Conservation (phyloP, 2,888 invertebrate species). For the Coenonympha glycerion region DNA sequence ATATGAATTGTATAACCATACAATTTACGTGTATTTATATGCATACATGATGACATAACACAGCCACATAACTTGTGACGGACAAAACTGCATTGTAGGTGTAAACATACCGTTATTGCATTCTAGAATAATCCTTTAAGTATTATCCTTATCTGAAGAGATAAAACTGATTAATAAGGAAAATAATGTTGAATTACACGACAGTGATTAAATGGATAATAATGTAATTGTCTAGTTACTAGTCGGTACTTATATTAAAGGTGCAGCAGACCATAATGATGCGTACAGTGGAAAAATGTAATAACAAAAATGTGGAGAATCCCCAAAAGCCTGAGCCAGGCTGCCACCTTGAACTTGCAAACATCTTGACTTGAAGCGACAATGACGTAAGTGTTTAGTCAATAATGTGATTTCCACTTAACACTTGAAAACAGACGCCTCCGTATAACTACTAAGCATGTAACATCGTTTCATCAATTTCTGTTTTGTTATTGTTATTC, state of each 20-base stretch:
- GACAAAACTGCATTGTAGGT: not conserved
- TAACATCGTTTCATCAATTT: slow-evolving; percentile 19
- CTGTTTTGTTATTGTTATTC: not conserved
- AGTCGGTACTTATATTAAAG: too few relatives aligned
- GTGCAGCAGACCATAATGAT: too few relatives aligned
- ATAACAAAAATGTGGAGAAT: slow-evolving; percentile 13
- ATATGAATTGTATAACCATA: slow-evolving; percentile 52
- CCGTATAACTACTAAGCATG: slow-evolving; percentile 34
- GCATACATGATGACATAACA: slow-evolving; percentile 28
- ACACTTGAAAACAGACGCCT: slow-evolving; percentile 42
- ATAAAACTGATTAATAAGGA: not conserved
- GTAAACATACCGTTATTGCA: not conserved
- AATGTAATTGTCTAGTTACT: too few relatives aligned
- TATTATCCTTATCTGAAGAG: not conserved
- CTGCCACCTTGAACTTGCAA: slow-evolving; percentile 64
- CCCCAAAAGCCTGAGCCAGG: slow-evolving; percentile 6
- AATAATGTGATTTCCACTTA: slow-evolving; percentile 60
- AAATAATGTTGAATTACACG: not conserved
- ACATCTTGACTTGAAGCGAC: slow-evolving; percentile 40
- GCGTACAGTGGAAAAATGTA: too few relatives aligned
- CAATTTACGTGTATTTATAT: too few relatives aligned
- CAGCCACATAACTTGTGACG: not conserved
- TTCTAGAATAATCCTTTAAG: not conserved
- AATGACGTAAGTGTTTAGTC: slow-evolving; percentile 63
- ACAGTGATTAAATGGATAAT: not conserved